Evolutionary conservation across 2,113 vertebrate genomes (phyloP).

Genomic region (Calypte anna): DNA sequence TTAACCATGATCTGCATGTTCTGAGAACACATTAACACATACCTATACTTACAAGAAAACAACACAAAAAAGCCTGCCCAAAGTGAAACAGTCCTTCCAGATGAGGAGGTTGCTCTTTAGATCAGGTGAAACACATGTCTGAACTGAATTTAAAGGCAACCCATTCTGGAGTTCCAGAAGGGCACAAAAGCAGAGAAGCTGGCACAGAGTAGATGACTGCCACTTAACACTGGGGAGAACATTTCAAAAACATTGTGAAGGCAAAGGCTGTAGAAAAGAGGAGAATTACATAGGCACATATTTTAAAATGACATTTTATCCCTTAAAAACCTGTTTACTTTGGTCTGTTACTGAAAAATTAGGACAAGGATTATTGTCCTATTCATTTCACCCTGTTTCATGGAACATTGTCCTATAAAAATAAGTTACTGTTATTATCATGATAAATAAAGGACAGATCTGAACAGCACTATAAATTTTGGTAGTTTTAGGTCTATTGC

Average conservation of each 20-base stretch:
- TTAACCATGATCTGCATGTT: not conserved
- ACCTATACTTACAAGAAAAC: not conserved
- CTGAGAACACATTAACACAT: not conserved
- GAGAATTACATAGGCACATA: not conserved
- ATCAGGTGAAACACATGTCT: not conserved
- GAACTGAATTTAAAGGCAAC: not conserved
- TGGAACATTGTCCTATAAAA: conserved; percentile 66
- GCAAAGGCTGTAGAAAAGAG: not conserved
- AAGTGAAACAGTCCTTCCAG: not conserved
- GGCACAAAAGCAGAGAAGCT: not conserved
- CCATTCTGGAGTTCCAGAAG: not conserved
- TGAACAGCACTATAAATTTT: conserved; percentile 73
- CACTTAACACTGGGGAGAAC: not conserved
- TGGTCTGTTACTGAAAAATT: conserved; percentile 64
- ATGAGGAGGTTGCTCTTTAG: not conserved
- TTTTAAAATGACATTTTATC: conserved; percentile 41
- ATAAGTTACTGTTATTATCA: conserved; percentile 71
- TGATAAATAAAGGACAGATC: conserved; percentile 76
- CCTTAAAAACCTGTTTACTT: conserved; percentile 29
- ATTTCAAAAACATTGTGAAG: not conserved
- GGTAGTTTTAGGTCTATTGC: conserved; percentile 73
- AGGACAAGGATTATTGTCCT: conserved; percentile 65
- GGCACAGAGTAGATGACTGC: not conserved
- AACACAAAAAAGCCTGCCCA: not conserved
- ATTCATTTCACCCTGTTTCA: conserved; percentile 64